Evolutionary conservation across 2,888 invertebrate species (phyloP).

Genomic region (Buathra laborator): DNA sequence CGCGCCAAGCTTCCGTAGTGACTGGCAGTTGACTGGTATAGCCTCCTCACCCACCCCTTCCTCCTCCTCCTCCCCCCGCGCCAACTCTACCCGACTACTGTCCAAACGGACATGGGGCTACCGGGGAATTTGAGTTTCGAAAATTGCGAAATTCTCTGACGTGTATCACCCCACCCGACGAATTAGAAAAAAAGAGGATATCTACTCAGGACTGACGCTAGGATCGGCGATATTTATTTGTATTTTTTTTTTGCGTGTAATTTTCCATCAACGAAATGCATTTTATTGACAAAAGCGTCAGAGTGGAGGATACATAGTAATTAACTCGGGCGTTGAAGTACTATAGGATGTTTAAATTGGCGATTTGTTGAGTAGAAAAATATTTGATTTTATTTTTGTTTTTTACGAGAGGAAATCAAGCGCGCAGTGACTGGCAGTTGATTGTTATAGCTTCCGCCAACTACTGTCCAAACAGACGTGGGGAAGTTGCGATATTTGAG

Average conservation of each 20-base stretch:
- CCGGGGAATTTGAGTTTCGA: constrained; percentile 57
- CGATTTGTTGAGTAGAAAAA: constrained; percentile 8
- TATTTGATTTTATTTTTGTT: neutral
- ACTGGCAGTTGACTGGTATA: constrained; percentile 64
- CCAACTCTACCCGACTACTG: constrained; percentile 24
- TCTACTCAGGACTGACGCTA: neutral
- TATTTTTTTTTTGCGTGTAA: neutral
- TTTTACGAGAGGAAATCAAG: too few relatives aligned
- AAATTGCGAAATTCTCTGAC: constrained; percentile 64
- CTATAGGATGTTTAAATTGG: neutral
- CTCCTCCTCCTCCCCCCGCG: neutral
- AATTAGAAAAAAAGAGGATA: constrained; percentile 40
- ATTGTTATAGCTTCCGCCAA: too few relatives aligned
- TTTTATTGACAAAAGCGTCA: constrained; percentile 10
- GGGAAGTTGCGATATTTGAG: too few relatives aligned
- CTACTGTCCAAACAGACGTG: too few relatives aligned
- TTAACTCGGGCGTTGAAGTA: neutral
- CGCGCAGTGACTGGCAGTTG: too few relatives aligned
- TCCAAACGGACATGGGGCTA: constrained; percentile 48
- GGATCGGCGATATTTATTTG: neutral
- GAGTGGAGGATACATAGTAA: neutral
- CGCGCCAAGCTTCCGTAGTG: constrained; percentile 29
- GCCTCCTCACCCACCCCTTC: constrained; percentile 4
- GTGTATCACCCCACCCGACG: constrained; percentile 29
- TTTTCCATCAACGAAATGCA: constrained; percentile 1